Evolutionary conservation across 2,113 vertebrate species (phyloP).

Genomic region (Microcebus tavaratra): DNA sequence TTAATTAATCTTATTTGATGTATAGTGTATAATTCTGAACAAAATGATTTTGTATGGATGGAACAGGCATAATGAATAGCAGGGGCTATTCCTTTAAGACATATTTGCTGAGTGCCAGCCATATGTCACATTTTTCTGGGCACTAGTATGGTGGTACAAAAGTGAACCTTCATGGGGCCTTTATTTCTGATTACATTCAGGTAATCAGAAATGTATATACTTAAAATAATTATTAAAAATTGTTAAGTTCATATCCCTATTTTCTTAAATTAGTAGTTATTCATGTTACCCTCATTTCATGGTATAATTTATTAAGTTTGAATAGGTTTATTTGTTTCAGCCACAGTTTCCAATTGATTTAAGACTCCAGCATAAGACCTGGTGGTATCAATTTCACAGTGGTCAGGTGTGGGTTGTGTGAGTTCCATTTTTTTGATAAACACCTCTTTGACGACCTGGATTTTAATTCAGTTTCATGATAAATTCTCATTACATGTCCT

Average conservation of each 20-base stretch:
- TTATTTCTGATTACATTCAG: conserved; percentile 3
- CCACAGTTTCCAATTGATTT: neutral
- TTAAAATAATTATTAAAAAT: neutral
- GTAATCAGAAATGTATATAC: neutral
- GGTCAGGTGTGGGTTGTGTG: neutral
- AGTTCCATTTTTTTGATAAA: neutral
- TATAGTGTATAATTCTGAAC: neutral
- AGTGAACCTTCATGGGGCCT: neutral
- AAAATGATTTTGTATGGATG: neutral
- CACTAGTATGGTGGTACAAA: neutral
- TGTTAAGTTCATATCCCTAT: neutral
- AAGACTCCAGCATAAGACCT: neutral
- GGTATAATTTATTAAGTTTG: neutral
- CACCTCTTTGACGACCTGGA: neutral
- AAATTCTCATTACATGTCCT: neutral
- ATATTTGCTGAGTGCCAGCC: neutral
- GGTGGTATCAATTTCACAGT: neutral
- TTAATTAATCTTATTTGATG: neutral
- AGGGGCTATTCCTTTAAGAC: neutral
- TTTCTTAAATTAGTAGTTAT: neutral
- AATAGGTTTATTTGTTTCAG: neutral
- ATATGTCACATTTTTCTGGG: neutral
- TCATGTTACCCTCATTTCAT: neutral
- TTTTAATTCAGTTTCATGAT: neutral
- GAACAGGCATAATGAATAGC: neutral